phyloP scores from a whole-genome alignment of 2,888 invertebrate genomes.

The Argyresthia albistria region DNA sequence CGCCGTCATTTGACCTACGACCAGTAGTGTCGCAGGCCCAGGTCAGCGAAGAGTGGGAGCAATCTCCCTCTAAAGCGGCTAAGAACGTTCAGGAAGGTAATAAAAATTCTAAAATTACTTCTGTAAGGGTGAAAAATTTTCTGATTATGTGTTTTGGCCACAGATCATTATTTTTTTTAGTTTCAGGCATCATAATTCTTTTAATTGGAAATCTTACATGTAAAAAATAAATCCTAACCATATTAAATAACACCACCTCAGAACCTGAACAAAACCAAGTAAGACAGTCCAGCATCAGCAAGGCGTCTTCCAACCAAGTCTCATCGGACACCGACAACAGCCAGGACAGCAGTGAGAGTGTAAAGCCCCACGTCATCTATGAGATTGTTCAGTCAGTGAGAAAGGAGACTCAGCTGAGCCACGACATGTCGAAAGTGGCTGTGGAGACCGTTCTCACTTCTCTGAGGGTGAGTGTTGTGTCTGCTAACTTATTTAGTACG shows the following conservation, averaged over 20 bases:
- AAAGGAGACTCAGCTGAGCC: conserved; percentile 87
- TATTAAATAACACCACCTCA: conserved; percentile 8
- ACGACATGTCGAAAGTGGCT: conserved; percentile 88
- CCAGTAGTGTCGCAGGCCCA: conserved; percentile 63
- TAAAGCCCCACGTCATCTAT: conserved; percentile 75
- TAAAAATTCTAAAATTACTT: neutral
- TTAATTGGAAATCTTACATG: neutral
- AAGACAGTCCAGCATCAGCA: conserved; percentile 23
- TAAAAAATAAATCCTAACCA: neutral
- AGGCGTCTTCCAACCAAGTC: conserved; percentile 40
- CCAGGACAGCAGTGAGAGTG: conserved; percentile 61
- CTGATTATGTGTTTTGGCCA: too few species aligned
- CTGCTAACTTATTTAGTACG: too few species aligned
- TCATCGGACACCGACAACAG: conserved; percentile 64
- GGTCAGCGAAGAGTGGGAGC: conserved; percentile 48
- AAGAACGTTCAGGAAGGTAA: conserved; percentile 32
- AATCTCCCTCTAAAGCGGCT: conserved; percentile 34
- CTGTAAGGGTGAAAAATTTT: neutral
- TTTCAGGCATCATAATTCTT: neutral
- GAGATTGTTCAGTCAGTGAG: conserved; percentile 86
- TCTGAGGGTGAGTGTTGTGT: conserved; percentile 43
- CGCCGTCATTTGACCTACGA: conserved; percentile 57
- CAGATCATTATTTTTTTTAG: neutral
- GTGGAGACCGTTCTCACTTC: conserved; percentile 81
- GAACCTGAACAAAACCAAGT: conserved; percentile 28